Evolutionary conservation across 2,113 vertebrate species (phyloP).

Genomic region (Cyprinodon variegatus): DNA sequence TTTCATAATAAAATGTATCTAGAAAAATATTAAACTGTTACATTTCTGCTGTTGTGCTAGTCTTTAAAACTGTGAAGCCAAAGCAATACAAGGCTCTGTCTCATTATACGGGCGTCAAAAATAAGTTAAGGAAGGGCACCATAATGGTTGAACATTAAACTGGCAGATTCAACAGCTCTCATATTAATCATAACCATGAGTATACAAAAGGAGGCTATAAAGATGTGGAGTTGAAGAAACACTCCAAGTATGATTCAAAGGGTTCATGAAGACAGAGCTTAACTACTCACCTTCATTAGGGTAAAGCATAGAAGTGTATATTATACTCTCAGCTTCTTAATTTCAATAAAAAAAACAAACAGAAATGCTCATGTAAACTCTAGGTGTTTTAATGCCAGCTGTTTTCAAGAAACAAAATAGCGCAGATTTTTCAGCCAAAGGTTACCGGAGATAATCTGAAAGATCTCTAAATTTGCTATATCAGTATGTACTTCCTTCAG

Average conservation of each 20-base stretch:
- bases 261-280: neutral
- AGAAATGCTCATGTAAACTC: too few species aligned
- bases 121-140: neutral
- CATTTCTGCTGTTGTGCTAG: neutral
- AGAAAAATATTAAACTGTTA: too few species aligned
- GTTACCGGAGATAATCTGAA: neutral
- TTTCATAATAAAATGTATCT: neutral
- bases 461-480: neutral
- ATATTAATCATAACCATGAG: neutral
- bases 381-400: too few species aligned
- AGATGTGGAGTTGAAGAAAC: neutral
- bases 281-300: neutral
- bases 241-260: neutral
- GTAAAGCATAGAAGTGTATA: neutral
- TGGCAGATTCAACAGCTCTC: neutral
- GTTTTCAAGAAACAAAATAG: neutral
- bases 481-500: neutral
- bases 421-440: neutral
- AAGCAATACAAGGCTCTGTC: neutral
- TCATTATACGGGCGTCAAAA: neutral
- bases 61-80: neutral
- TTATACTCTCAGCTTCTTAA: too few species aligned
- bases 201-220: neutral
- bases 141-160: neutral
- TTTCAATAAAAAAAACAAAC: too few species aligned